Percentiles rank a stretch among this genome's conserved stretches.
Evolutionary conservation across 1,140 invertebrate genomes (phyloP).

Genomic region (Rhopalosiphum maidis): DNA sequence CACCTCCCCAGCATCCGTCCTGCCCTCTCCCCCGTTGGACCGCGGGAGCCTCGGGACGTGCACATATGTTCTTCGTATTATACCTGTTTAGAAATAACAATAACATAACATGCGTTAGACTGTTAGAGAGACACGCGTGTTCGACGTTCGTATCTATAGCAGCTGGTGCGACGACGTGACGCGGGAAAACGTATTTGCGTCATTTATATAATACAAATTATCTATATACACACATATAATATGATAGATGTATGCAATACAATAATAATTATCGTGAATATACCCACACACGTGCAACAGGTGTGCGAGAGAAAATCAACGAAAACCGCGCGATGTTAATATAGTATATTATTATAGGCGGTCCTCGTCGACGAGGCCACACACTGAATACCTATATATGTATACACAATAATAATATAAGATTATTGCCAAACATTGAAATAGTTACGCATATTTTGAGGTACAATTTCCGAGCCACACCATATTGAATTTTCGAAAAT

Average conservation of each 20-base stretch:
- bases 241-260: background rate
- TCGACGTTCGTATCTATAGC: background rate
- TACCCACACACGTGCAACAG: background rate
- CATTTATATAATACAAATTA: background rate
- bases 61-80: background rate
- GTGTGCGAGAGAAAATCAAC: background rate
- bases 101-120: background rate
- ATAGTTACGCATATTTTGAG: background rate
- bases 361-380: background rate
- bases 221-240: background rate
- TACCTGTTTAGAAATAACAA: background rate
- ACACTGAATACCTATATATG: background rate
- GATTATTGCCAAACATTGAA: background rate
- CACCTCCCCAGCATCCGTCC: background rate
- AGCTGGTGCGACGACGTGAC: background rate
- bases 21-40: background rate
- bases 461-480: too few species aligned
- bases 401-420: background rate
- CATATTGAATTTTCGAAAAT: too few species aligned
- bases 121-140: background rate
- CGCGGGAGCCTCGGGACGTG: background rate
- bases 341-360: background rate
- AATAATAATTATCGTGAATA: slow-evolving; percentile 12
- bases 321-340: background rate
- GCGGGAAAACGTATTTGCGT: background rate